These are phyloP conservation scores for Syndactyla subalaris DNA, from an alignment of 2,797 vertebrate genomes.

Conservation along the genomic window DNA sequence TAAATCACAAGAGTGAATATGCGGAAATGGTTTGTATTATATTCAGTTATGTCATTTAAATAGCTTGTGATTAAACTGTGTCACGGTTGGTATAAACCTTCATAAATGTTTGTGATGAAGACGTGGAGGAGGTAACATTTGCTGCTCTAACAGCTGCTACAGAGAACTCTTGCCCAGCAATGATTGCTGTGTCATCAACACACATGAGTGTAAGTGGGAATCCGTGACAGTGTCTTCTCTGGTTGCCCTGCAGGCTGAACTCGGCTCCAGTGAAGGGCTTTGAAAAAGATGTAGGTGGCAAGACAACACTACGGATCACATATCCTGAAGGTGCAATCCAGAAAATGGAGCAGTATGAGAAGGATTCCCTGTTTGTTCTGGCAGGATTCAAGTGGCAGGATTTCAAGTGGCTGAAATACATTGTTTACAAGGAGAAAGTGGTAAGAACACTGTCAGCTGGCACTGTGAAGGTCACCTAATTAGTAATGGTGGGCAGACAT, in stretches of 20 bases:
- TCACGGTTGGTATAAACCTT: not conserved
- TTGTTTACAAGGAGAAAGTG: slow-evolving; percentile 95
- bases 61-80: not conserved
- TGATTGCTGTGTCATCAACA: not conserved
- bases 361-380: slow-evolving; percentile 93
- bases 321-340: slow-evolving; percentile 98
- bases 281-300: slow-evolving; percentile 92
- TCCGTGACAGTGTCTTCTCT: slow-evolving; percentile 22
- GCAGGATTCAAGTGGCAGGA: slow-evolving; percentile 97
- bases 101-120: not conserved
- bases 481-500: not conserved
- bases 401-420: slow-evolving; percentile 96
- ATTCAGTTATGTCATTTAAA: not conserved
- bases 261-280: slow-evolving; percentile 91
- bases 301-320: slow-evolving; percentile 96
- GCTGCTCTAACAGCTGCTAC: not conserved
- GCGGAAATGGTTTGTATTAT: not conserved
- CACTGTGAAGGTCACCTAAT: not conserved
- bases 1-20: not conserved
- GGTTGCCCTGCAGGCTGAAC: slow-evolving; percentile 86
- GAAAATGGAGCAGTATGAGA: slow-evolving; percentile 90
- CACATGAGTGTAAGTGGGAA: not conserved
- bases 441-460: slow-evolving; percentile 75
- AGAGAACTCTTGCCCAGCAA: not conserved
- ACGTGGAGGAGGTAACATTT: not conserved